Conservation (phyloP, 2,113 vertebrate species). For the Forbesichthys papilliferus region DNA sequence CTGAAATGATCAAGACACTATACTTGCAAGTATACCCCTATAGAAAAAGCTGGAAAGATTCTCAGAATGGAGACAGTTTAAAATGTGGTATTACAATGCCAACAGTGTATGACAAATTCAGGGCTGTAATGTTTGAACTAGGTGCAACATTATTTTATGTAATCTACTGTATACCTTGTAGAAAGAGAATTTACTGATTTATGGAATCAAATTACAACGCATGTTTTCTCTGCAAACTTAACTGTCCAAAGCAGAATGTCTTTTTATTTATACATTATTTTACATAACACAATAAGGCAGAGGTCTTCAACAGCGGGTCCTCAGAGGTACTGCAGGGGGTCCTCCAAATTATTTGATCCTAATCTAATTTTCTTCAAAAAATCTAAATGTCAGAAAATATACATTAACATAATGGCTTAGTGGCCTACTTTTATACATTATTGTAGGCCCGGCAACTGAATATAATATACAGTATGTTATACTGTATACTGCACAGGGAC, state of each 20-base stretch:
- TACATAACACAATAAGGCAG: no score
- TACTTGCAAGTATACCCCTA: conserved; percentile 42
- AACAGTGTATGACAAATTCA: conserved; percentile 10
- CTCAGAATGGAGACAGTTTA: conserved; percentile 18
- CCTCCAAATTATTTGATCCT: no score
- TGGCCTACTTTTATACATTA: no score
- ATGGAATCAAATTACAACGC: background rate
- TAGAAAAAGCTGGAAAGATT: conserved; percentile 48
- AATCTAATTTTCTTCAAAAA: no score
- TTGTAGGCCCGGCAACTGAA: no score
- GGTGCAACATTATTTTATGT: conserved; percentile 9
- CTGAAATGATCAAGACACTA: conserved; percentile 37
- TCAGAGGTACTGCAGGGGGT: no score
- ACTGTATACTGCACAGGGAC: no score
- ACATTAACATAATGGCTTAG: no score
- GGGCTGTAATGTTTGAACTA: background rate
- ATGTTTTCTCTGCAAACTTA: conserved; percentile 6
- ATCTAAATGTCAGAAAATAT: no score
- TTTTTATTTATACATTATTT: background rate
- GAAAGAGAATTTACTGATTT: conserved; percentile 14
- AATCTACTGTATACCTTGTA: conserved; percentile 9
- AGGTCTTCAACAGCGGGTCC: no score
- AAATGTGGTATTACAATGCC: conserved; percentile 29
- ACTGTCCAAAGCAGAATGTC: background rate
- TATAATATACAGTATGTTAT: no score